phyloP scores from a whole-genome alignment of 2,888 invertebrate species.

The Chydorus sphaericus region DNA sequence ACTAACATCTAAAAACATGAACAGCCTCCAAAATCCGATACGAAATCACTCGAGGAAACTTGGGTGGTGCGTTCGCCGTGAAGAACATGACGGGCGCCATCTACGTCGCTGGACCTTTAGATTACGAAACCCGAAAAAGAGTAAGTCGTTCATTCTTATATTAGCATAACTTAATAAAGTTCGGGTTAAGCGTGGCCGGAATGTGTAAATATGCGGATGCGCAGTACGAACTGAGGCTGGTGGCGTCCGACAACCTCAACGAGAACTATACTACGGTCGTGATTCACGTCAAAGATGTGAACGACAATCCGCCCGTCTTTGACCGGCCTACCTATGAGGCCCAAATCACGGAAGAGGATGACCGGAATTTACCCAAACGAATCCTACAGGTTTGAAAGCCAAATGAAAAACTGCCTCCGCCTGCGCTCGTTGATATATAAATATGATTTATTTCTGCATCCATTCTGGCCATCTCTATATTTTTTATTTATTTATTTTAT shows the following conservation, averaged over 20 bases:
- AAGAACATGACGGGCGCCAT: slow-evolving; percentile 98
- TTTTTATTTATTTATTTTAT: slow-evolving; percentile 14
- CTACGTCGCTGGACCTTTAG: slow-evolving; percentile 90
- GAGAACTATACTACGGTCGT: slow-evolving; percentile 94
- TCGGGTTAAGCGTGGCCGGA: background rate
- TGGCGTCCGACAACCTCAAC: slow-evolving; percentile 90
- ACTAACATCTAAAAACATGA: slow-evolving; percentile 23
- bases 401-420: slow-evolving; percentile 1
- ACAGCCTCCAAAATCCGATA: slow-evolving; percentile 96
- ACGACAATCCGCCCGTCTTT: slow-evolving; percentile 95
- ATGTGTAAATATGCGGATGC: background rate
- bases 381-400: slow-evolving; percentile 63
- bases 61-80: slow-evolving; percentile 93
- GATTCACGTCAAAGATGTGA: slow-evolving; percentile 93
- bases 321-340: slow-evolving; percentile 86
- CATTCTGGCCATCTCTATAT: background rate
- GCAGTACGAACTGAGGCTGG: slow-evolving; percentile 82
- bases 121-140: slow-evolving; percentile 90
- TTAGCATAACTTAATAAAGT: background rate
- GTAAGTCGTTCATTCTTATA: slow-evolving; percentile 42
- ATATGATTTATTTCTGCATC: slow-evolving; percentile 6
- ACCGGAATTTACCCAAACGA: slow-evolving; percentile 82
- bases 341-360: slow-evolving; percentile 90
- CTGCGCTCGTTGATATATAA: background rate
- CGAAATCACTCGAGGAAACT: slow-evolving; percentile 98